These are phyloP conservation scores for Drosophila dunni DNA, from an alignment of 1,140 invertebrate species.

Conservation along the genomic window DNA sequence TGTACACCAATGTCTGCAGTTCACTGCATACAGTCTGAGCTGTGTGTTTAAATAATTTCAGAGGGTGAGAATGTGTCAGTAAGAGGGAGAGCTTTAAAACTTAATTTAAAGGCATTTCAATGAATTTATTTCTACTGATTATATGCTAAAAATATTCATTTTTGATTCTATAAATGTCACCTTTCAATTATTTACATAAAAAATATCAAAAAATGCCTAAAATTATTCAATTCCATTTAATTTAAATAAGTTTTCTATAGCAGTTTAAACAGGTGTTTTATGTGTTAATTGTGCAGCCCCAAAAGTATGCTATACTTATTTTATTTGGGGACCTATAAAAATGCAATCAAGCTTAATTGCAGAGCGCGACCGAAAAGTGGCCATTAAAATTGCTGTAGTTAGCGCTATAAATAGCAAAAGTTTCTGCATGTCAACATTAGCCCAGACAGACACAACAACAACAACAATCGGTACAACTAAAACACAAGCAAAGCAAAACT, in stretches of 20 bases:
- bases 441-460: conserved; percentile 42
- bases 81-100: not conserved
- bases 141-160: not conserved
- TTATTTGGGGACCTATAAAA: conserved; percentile 58
- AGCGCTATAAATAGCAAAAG: conserved; percentile 46
- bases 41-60: conserved; percentile 19
- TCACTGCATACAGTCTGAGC: conserved; percentile 23
- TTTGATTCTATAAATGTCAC: too few species aligned
- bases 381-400: conserved; percentile 57
- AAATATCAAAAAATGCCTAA: too few species aligned
- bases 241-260: too few species aligned
- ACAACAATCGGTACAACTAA: conserved; percentile 7
- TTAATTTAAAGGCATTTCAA: not conserved
- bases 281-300: conserved; percentile 19
- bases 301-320: conserved; percentile 41
- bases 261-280: not conserved
- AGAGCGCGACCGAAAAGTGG: conserved; percentile 35
- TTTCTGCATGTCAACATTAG: conserved; percentile 55
- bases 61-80: not conserved
- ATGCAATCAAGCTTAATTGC: conserved; percentile 76
- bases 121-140: not conserved
- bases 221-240: too few species aligned
- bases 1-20: conserved; percentile 15
- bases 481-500: not conserved
- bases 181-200: too few species aligned